Conservation (phyloP, 2,888 invertebrate genomes). For the Stegana nigrithorax region DNA sequence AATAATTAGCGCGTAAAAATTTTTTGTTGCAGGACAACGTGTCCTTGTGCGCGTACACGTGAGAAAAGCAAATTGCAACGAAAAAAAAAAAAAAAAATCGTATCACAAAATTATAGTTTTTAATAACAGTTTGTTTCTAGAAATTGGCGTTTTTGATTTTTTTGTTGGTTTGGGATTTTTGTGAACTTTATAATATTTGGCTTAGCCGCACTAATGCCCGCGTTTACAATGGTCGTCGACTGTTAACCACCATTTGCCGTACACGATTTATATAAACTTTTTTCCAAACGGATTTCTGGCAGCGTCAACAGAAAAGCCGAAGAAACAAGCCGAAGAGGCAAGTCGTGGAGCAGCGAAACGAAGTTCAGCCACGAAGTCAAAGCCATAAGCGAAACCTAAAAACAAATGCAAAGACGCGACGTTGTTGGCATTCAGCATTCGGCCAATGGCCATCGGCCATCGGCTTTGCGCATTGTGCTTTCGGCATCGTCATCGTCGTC, state of each 20-base stretch:
- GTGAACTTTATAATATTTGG: neutral
- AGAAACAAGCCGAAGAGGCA: neutral
- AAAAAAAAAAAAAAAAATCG: conserved; percentile 14
- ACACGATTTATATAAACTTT: conserved; percentile 51
- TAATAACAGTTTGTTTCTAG: neutral
- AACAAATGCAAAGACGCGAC: neutral
- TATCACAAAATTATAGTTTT: neutral
- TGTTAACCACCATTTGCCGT: conserved; percentile 41
- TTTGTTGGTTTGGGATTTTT: neutral
- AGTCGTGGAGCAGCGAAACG: no score
- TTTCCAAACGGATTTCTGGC: conserved; percentile 23
- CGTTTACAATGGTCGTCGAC: conserved; percentile 40
- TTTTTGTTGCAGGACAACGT: no score
- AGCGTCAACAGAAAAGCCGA: neutral
- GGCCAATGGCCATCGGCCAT: neutral
- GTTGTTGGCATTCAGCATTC: neutral
- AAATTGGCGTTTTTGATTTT: neutral
- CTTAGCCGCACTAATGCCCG: conserved; percentile 34
- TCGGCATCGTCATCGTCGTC: neutral
- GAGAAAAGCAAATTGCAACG: neutral
- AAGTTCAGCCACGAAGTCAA: no score
- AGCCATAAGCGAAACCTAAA: neutral
- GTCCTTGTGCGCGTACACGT: no score
- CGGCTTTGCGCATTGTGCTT: neutral
- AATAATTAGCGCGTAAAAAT: neutral